These are phyloP conservation scores for Cephus cinctus DNA, from an alignment of 1,140 invertebrate genomes.

Conservation along the genomic window DNA sequence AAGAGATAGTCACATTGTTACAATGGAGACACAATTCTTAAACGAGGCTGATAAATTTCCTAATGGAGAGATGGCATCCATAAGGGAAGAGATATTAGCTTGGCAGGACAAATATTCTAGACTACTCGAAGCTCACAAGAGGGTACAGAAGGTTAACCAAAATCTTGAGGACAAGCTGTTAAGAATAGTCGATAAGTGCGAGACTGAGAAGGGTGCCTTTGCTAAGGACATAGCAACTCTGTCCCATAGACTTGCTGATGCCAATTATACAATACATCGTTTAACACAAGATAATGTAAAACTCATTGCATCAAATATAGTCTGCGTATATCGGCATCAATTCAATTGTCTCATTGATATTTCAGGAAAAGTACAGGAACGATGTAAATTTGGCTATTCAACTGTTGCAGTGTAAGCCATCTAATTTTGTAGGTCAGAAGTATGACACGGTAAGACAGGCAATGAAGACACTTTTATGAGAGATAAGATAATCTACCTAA, in stretches of 20 bases:
- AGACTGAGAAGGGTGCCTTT: conserved; percentile 84
- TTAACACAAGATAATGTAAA: conserved; percentile 91
- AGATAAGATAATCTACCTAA: too few species aligned
- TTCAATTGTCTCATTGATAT: conserved; percentile 38
- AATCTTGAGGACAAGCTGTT: conserved; percentile 92
- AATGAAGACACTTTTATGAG: too few species aligned
- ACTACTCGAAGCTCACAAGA: conserved; percentile 89
- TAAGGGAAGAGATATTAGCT: conserved; percentile 81
- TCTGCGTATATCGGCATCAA: conserved; percentile 12
- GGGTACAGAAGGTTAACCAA: conserved; percentile 94
- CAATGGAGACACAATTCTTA: conserved; percentile 82
- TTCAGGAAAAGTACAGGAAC: conserved; percentile 89
- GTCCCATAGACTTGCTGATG: conserved; percentile 84
- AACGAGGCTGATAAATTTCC: conserved; percentile 75
- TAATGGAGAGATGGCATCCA: conserved; percentile 70
- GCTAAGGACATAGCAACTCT: conserved; percentile 85
- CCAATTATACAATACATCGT: conserved; percentile 81
- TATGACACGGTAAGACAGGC: conserved; percentile 84
- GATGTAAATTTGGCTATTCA: conserved; percentile 94
- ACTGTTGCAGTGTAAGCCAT: conserved; percentile 91
- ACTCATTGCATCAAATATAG: conserved; percentile 19
- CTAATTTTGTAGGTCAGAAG: conserved; percentile 91
- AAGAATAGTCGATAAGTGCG: conserved; percentile 89
- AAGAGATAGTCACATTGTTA: conserved; percentile 78
- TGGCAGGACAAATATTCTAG: conserved; percentile 90